Percentiles rank a stretch among this genome's conserved stretches.
Evolutionary conservation across 2,113 vertebrate genomes (phyloP).

Genomic region (Hippocampus abdominalis): DNA sequence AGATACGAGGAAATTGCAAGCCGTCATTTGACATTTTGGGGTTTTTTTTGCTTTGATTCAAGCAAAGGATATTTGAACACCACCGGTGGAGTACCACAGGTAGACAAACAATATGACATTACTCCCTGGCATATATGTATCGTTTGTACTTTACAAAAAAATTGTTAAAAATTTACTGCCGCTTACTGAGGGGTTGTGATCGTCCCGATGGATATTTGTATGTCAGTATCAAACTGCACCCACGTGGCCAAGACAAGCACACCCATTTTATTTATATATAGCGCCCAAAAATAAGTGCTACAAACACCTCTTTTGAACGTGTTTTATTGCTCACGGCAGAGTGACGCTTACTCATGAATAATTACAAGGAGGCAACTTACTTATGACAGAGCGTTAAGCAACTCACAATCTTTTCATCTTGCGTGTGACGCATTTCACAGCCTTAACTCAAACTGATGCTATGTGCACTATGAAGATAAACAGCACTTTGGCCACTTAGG

Average conservation of each 20-base stretch:
- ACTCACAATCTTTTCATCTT: conserved; percentile 6
- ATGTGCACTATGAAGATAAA: not conserved
- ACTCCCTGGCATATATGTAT: too few species aligned
- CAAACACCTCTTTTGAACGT: conserved; percentile 4
- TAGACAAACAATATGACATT: not conserved
- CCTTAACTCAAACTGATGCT: conserved; percentile 4
- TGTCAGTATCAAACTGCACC: too few species aligned
- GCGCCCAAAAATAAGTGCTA: too few species aligned
- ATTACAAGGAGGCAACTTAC: conserved; percentile 16
- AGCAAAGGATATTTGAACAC: not conserved
- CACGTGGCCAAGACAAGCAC: too few species aligned
- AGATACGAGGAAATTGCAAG: not conserved
- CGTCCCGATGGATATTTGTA: too few species aligned
- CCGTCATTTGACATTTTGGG: not conserved
- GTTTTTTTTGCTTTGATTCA: not conserved
- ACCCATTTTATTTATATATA: too few species aligned
- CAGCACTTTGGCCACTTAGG: not conserved
- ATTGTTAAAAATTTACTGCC: too few species aligned
- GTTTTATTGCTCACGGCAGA: conserved; percentile 9
- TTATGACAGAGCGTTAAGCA: conserved; percentile 6
- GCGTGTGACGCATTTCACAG: conserved; percentile 29
- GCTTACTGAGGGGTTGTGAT: too few species aligned
- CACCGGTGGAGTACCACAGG: not conserved
- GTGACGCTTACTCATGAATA: conserved; percentile 2
- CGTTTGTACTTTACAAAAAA: too few species aligned